These are phyloP conservation scores for Halictus quadricinctus DNA, from an alignment of 2,888 invertebrate genomes.

Conservation along the genomic window DNA sequence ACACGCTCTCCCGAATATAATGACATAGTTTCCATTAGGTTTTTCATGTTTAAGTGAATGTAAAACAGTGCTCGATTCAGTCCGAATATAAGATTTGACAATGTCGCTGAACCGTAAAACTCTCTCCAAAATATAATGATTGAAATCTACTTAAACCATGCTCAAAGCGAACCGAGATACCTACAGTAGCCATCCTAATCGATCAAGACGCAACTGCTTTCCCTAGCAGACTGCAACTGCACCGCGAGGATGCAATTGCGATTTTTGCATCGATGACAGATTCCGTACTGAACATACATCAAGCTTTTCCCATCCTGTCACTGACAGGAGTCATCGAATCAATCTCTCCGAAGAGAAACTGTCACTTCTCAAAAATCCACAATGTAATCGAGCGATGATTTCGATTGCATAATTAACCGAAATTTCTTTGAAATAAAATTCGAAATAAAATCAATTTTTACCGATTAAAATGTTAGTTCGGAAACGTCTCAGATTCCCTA, in stretches of 20 bases:
- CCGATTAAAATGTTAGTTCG: too few species aligned
- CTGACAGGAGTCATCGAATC: background rate
- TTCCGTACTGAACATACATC: background rate
- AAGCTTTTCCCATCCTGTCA: background rate
- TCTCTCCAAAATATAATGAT: background rate
- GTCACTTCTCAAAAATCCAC: background rate
- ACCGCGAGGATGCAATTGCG: background rate
- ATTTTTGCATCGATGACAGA: background rate
- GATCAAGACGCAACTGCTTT: background rate
- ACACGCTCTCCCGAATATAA: background rate
- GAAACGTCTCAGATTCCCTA: background rate
- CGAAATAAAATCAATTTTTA: too few species aligned
- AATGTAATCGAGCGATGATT: background rate
- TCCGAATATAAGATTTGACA: too few species aligned
- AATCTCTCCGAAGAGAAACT: background rate
- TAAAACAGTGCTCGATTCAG: background rate
- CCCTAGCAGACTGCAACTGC: background rate
- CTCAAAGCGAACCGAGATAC: background rate
- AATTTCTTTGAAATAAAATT: too few species aligned
- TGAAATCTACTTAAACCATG: background rate
- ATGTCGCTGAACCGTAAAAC: background rate
- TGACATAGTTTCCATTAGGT: background rate
- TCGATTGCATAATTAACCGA: background rate
- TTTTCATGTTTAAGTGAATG: background rate
- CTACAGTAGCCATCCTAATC: background rate